Conservation (phyloP, 2,113 vertebrate species). For the Esox niger region DNA sequence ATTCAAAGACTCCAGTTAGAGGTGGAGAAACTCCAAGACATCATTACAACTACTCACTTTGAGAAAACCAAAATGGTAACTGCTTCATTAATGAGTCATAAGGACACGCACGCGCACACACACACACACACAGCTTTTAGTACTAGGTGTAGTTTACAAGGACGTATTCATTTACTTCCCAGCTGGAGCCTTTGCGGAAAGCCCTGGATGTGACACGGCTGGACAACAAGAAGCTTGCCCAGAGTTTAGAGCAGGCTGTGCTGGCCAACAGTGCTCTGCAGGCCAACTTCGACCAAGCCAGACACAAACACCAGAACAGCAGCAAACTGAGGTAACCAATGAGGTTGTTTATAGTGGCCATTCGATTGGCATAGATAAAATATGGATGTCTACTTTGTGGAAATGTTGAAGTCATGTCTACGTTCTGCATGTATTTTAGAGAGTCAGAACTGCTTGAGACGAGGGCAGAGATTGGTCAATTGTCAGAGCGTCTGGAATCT, state of each 20-base stretch:
- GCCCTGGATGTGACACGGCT: conserved; percentile 53
- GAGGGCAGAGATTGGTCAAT: conserved; percentile 54
- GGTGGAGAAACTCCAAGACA: conserved; percentile 62
- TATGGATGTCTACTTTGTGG: background rate
- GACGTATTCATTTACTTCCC: conserved; percentile 1
- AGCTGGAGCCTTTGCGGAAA: conserved; percentile 65
- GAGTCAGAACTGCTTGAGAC: conserved; percentile 57
- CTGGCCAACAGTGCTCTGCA: conserved; percentile 58
- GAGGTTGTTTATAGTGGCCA: background rate
- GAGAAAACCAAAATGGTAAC: conserved; percentile 20
- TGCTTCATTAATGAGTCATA: background rate
- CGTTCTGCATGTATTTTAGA: conserved; percentile 43
- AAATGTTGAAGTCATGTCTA: background rate
- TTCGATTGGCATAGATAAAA: background rate
- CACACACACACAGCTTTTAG: background rate
- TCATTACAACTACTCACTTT: conserved; percentile 46
- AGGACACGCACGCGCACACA: background rate
- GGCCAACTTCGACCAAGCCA: conserved; percentile 50
- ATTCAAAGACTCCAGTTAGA: conserved; percentile 68
- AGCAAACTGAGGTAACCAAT: conserved; percentile 54
- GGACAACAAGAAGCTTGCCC: conserved; percentile 67
- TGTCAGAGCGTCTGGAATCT: conserved; percentile 52
- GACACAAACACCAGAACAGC: conserved; percentile 53
- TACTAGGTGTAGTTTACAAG: background rate
- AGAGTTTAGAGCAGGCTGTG: conserved; percentile 61